phyloP scores from a whole-genome alignment of 30 jellyfish, hydroid and myxozoan genomes.

The Clytia hemisphaerica region DNA sequence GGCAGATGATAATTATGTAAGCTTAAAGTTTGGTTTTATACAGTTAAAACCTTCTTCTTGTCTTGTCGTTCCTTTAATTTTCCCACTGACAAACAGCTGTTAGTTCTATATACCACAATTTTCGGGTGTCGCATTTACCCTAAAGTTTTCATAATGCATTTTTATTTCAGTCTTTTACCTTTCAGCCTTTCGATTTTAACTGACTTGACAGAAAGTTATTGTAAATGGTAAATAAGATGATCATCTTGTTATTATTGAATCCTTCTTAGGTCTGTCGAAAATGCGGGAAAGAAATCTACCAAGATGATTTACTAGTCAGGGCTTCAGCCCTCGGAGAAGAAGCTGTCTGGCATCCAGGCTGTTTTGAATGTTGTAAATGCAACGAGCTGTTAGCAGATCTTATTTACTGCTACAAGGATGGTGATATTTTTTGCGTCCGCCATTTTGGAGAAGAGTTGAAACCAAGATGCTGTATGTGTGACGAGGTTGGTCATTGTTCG shows the following conservation, averaged over 20 bases:
- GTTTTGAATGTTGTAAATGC: slow-evolving; percentile 79
- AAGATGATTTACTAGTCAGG: slow-evolving; percentile 54
- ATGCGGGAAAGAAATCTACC: slow-evolving; percentile 51
- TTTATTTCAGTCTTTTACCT: neutral
- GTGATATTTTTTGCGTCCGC: slow-evolving; percentile 68
- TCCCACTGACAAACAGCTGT: too few relatives aligned
- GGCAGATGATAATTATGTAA: slow-evolving; percentile 77
- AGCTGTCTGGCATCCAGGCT: slow-evolving; percentile 93
- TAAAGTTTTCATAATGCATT: neutral
- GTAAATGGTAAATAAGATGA: neutral
- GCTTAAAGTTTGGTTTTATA: neutral
- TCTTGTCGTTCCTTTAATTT: too few relatives aligned
- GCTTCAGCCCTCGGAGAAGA: slow-evolving; percentile 64
- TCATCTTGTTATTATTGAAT: neutral
- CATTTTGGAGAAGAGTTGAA: slow-evolving; percentile 85
- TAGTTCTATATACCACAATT: too few relatives aligned
- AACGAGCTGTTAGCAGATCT: slow-evolving; percentile 79
- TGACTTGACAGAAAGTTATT: neutral
- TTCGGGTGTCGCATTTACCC: neutral
- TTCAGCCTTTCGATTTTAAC: neutral
- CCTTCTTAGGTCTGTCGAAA: slow-evolving; percentile 51
- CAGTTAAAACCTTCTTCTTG: too few relatives aligned
- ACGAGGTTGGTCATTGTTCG: slow-evolving; percentile 82
- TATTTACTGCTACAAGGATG: slow-evolving; percentile 55
- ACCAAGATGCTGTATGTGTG: slow-evolving; percentile 91